Percentiles rank a stretch among this genome's conserved stretches.
phyloP scores from a whole-genome alignment of 37 sponge, comb jelly and placozoan genomes.

The Geodia barretti region DNA sequence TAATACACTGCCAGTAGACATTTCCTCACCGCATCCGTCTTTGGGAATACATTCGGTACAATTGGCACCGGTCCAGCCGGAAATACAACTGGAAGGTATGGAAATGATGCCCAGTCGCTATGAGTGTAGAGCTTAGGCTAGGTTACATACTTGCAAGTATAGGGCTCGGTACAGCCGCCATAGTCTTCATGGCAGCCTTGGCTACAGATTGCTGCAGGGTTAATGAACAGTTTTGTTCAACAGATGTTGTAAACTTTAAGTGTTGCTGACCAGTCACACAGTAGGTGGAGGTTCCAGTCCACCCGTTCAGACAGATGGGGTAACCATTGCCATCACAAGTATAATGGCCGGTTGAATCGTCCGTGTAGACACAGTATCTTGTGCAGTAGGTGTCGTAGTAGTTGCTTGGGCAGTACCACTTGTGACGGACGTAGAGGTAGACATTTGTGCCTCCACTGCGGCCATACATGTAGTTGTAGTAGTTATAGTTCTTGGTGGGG shows the following conservation, averaged over 20 bases:
- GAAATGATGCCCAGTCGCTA: not conserved
- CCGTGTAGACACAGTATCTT: constrained; percentile 34
- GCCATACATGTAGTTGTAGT: not conserved
- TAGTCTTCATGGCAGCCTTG: not conserved
- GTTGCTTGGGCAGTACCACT: constrained; percentile 2
- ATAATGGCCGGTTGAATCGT: constrained; percentile 51
- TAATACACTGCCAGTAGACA: too few species aligned
- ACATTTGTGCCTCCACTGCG: not conserved
- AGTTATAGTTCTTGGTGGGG: not conserved
- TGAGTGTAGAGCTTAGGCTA: not conserved
- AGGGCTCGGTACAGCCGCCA: not conserved
- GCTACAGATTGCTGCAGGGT: not conserved
- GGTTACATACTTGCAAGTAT: not conserved
- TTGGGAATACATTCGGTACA: constrained; percentile 6
- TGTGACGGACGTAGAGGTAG: not conserved
- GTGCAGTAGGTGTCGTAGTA: constrained; percentile 52
- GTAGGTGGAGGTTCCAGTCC: constrained; percentile 28
- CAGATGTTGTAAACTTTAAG: not conserved
- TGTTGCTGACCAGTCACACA: constrained; percentile 49
- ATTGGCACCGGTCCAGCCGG: not conserved
- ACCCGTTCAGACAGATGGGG: constrained; percentile 48
- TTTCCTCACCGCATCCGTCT: not conserved
- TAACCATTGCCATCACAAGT: constrained; percentile 48
- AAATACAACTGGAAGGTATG: constrained; percentile 1
- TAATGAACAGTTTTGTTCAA: not conserved